Evolutionary conservation across 2,113 vertebrate species (phyloP).

Genomic region (Ailurus styani): DNA sequence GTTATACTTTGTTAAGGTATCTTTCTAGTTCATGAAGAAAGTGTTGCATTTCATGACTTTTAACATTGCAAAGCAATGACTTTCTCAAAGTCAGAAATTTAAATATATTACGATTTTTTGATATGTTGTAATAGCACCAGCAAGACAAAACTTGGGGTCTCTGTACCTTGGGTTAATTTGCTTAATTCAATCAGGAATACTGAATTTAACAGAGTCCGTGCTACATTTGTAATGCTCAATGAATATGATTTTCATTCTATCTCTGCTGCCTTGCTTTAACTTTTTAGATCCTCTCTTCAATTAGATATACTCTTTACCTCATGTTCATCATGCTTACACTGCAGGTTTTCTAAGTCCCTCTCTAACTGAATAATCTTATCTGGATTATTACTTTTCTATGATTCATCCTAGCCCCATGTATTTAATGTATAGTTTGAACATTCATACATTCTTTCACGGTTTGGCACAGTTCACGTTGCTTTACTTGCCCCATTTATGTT

Average conservation of each 20-base stretch:
- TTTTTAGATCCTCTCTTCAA: background rate
- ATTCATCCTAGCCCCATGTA: background rate
- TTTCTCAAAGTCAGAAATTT: background rate
- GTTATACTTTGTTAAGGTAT: background rate
- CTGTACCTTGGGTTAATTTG: background rate
- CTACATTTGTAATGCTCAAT: background rate
- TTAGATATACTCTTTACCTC: background rate
- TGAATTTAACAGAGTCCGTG: background rate
- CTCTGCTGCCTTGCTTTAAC: background rate
- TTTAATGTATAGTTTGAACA: background rate
- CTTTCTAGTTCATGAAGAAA: background rate
- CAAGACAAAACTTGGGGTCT: background rate
- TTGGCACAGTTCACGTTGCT: background rate
- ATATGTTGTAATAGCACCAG: background rate
- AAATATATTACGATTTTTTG: background rate
- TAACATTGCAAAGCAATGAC: background rate
- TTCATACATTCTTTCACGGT: background rate
- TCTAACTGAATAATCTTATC: background rate
- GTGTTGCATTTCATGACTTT: background rate
- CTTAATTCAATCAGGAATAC: background rate
- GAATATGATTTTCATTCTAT: background rate
- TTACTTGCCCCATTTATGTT: background rate
- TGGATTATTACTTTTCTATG: background rate
- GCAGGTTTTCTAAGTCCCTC: background rate
- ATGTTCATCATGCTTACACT: background rate